Base-by-base conservation (phyloP, 2,113 vertebrate genomes). In the Tetrao urogallus region DNA sequence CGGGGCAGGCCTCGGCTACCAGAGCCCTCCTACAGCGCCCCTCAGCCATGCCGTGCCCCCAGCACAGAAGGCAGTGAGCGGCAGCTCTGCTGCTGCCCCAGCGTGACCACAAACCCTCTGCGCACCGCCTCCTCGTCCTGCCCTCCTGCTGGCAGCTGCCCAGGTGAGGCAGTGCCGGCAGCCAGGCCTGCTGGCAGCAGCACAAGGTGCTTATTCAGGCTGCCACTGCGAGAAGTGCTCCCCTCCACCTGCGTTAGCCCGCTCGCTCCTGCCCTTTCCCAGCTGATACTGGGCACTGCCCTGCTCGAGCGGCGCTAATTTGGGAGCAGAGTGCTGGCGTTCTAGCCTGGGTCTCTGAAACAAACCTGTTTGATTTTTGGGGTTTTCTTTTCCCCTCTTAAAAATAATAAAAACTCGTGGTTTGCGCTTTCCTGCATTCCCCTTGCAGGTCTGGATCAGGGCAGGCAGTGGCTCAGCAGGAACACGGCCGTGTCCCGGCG, bases 91-190 rank as follows among this genome's bases (percentile, higher is more conserved):
- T 0, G 8, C 50, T 83, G n/a, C 56, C 66, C 1, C 4, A 21
- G 6, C 18, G 25, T 2, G 38, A 27, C 2, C 77, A 42, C 65
- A 15, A 84, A 0, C 52, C 57, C 18, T 6, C 54, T 6, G 0
- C 30, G 18, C 8, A 1, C 32, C 7, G 34, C 27, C 38, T 42
- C 63, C 32, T 82, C 17, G 6, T 57, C 56, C 56, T 32, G 28
- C 17, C 56, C 43, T 48, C 13, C 50, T 5, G 80, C 89, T 63
- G 64, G 45, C 86, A 11, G 43, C 0, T 0, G 16, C 70, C 65
- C 74, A 19, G 81, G 74, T 75, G 87, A 54, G 81, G 66, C 27
- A 25, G 4, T 86, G 86, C 73, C 72, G 66, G 13, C 69, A 71
- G 83, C 89, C 50, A 64, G 45, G 72, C 8, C 76, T 77, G 12